Conservation (phyloP, 2,113 vertebrate species). For the Meriones unguiculatus region DNA sequence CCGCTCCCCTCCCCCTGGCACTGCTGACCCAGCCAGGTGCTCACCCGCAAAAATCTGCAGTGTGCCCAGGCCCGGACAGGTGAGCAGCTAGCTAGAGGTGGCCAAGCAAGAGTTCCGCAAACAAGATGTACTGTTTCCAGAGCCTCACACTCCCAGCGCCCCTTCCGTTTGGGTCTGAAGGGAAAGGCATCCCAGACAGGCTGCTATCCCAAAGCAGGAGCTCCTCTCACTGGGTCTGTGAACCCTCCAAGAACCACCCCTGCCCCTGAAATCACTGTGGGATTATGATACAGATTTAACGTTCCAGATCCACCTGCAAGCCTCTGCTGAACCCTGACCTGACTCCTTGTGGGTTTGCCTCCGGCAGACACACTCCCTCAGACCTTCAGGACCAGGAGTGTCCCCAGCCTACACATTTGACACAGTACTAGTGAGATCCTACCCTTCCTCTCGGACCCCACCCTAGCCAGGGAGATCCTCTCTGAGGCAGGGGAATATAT, state of each 20-base stretch:
- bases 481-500: neutral
- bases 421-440: neutral
- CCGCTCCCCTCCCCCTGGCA: neutral
- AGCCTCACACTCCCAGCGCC: neutral
- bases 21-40: neutral
- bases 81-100: no score
- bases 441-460: accelerated
- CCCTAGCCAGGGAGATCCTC: neutral
- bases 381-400: neutral
- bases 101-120: neutral
- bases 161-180: neutral
- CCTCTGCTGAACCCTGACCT: neutral
- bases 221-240: neutral
- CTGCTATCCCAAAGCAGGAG: neutral
- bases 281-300: neutral
- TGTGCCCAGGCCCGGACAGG: neutral
- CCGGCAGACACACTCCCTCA: neutral
- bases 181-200: neutral
- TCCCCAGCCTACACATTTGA: neutral
- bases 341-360: neutral
- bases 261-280: neutral
- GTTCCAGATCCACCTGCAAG: neutral
- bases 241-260: neutral
- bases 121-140: neutral
- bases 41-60: neutral